Evolutionary conservation across 2,113 vertebrate species (phyloP).

Genomic region (Vireo altiloquus): DNA sequence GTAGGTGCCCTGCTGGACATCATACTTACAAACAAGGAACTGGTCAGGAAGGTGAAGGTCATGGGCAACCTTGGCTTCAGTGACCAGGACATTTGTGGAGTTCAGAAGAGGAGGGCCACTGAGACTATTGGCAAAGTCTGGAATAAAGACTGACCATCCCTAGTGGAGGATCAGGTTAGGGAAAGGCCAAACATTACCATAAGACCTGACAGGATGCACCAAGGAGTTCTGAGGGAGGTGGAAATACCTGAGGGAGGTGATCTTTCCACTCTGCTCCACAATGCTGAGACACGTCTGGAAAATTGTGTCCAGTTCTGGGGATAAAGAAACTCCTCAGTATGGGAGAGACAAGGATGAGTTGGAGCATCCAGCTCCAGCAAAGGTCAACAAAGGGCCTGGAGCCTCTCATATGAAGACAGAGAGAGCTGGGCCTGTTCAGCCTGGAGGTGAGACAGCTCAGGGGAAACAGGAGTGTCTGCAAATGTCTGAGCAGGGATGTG

Average conservation of each 20-base stretch:
- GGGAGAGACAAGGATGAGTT: background rate
- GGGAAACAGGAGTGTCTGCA: background rate
- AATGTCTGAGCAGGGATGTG: background rate
- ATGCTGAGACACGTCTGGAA: background rate
- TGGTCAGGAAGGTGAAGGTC: rapidly evolving
- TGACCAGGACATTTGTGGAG: background rate
- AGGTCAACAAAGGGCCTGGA: background rate
- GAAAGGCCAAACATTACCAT: background rate
- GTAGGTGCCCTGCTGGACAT: background rate
- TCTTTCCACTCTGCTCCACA: background rate
- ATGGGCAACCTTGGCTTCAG: background rate
- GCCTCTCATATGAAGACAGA: background rate
- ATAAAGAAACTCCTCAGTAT: background rate
- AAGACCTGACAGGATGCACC: background rate
- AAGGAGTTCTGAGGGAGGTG: background rate
- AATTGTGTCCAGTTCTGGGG: background rate
- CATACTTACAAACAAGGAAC: background rate
- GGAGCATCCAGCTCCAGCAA: background rate
- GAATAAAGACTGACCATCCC: background rate
- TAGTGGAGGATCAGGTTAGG: background rate
- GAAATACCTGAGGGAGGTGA: background rate
- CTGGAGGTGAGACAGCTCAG: background rate
- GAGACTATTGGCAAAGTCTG: background rate
- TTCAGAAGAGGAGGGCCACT: background rate
- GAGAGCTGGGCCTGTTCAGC: background rate